Evolutionary conservation across 64 coral and sea anemone species (phyloP).

Genomic region (Acropora tenuis): DNA sequence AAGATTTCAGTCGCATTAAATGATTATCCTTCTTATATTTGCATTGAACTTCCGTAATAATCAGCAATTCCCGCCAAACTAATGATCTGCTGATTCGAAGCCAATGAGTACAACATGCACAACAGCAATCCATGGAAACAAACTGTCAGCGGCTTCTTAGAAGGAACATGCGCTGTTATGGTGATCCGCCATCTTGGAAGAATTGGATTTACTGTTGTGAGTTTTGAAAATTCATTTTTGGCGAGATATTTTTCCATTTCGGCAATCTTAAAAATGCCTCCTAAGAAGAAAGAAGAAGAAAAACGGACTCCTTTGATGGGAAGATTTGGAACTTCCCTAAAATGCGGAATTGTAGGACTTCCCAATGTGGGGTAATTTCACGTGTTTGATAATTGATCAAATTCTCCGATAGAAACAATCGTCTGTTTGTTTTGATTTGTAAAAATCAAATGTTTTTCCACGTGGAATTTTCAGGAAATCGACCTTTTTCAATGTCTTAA

Average conservation of each 20-base stretch:
- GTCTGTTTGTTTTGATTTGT: neutral
- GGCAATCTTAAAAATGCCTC: constrained; percentile 80
- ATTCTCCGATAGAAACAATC: neutral
- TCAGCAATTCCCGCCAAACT: constrained; percentile 5
- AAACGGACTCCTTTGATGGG: constrained; percentile 94
- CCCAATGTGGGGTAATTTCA: constrained; percentile 96
- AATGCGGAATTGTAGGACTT: constrained; percentile 95
- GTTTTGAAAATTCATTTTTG: constrained; percentile 8
- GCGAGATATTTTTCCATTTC: constrained; percentile 63
- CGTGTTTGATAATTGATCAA: neutral
- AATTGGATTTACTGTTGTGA: constrained; percentile 15
- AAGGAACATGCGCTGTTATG: constrained; percentile 39
- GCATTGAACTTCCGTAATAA: too few relatives aligned
- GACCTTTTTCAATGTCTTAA: constrained; percentile 99
- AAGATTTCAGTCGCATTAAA: too few relatives aligned
- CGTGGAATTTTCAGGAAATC: constrained; percentile 87
- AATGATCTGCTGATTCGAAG: neutral
- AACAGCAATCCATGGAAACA: neutral
- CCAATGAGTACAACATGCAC: neutral
- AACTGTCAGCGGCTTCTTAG: neutral
- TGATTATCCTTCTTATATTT: too few relatives aligned
- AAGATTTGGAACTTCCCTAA: constrained; percentile 93
- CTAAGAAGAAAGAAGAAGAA: constrained; percentile 95
- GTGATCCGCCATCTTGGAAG: constrained; percentile 36
- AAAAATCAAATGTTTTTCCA: constrained; percentile 29